Percentiles rank a stretch among this genome's conserved stretches.
Conservation (phyloP, 2,888 invertebrate genomes). For the Drosophila hamatofila region DNA sequence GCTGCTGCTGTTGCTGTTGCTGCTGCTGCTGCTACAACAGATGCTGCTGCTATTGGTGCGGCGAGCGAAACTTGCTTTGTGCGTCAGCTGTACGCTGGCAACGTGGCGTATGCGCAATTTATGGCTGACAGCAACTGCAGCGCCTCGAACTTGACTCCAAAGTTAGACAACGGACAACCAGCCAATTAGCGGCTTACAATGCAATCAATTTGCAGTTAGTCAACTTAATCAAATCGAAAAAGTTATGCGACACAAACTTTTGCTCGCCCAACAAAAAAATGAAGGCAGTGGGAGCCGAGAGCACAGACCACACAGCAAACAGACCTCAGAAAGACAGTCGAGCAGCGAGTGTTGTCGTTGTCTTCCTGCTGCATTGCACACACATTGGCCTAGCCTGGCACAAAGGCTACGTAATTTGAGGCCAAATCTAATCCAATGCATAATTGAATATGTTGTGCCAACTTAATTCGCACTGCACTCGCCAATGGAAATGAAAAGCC, state of each 20-base stretch:
- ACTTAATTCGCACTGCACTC: conserved; percentile 24
- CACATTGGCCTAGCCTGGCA: not conserved
- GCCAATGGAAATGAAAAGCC: conserved; percentile 5
- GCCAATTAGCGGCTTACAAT: conserved; percentile 74
- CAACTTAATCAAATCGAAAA: conserved; percentile 73
- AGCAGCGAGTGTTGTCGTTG: not conserved
- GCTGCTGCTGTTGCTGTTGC: not conserved
- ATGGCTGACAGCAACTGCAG: conserved; percentile 4
- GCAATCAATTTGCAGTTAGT: conserved; percentile 74
- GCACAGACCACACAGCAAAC: conserved; percentile 9
- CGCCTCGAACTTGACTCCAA: conserved; percentile 32
- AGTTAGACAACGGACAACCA: conserved; percentile 42
- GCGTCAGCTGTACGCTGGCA: conserved; percentile 19
- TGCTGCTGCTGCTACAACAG: not conserved
- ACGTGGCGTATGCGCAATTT: conserved; percentile 52
- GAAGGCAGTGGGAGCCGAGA: conserved; percentile 2
- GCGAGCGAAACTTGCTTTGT: conserved; percentile 15
- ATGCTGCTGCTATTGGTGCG: not conserved
- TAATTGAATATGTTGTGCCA: conserved; percentile 39
- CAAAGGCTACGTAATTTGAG: conserved; percentile 37
- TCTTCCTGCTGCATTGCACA: not conserved
- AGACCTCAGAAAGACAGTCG: not conserved
- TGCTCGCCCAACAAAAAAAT: conserved; percentile 10
- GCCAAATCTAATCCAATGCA: conserved; percentile 26
- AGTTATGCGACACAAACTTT: conserved; percentile 74